These are phyloP conservation scores for Diceros bicornis DNA, from an alignment of 2,797 vertebrate genomes.

Conservation along the genomic window DNA sequence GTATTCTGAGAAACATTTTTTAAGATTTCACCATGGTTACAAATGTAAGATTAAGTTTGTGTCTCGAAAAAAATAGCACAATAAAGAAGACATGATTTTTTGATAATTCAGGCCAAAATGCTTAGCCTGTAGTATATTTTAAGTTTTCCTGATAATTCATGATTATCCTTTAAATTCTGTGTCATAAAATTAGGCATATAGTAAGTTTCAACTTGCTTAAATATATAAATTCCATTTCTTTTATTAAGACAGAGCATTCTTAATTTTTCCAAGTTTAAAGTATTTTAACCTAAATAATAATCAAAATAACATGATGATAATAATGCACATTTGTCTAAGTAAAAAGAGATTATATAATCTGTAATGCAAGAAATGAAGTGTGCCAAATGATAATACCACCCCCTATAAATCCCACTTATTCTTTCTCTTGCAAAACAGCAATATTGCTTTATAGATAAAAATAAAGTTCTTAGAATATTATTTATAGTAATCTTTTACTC, in stretches of 20 bases:
- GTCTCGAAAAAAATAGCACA: neutral
- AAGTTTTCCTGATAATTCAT: neutral
- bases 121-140: neutral
- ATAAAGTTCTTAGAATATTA: neutral
- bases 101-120: neutral
- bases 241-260: neutral
- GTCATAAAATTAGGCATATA: neutral
- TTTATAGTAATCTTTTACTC: neutral
- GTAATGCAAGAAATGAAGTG: neutral
- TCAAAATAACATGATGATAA: neutral
- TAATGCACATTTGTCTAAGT: neutral
- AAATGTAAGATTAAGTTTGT: constrained; percentile 8
- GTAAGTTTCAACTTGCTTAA: neutral
- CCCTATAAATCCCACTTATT: neutral
- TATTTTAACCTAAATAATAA: neutral
- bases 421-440: neutral
- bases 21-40: constrained; percentile 19
- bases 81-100: neutral
- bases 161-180: neutral
- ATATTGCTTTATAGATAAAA: neutral
- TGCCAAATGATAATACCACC: neutral
- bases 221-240: neutral
- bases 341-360: neutral
- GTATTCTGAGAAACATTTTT: neutral
- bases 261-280: neutral